Evolutionary conservation across 2,888 invertebrate genomes (phyloP).

Genomic region (Luperina nickerlii): DNA sequence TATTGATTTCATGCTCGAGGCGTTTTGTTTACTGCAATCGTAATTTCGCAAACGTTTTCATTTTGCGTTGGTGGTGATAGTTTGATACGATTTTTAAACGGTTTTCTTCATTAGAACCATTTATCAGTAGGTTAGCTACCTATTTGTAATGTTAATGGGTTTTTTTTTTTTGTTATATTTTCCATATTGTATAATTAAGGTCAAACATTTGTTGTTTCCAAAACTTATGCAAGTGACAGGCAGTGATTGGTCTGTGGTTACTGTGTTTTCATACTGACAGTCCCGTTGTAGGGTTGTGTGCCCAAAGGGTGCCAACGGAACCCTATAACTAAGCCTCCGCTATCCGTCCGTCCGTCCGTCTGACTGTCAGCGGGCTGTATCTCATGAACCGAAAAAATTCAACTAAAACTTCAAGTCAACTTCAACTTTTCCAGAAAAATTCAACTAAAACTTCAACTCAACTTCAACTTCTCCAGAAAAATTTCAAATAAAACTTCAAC

Average conservation of each 20-base stretch:
- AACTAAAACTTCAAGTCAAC: no score
- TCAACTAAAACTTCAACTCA: no score
- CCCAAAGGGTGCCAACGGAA: background rate
- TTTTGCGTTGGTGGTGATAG: background rate
- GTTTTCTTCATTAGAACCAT: background rate
- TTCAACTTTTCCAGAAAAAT: no score
- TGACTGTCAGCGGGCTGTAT: background rate
- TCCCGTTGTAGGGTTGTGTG: background rate
- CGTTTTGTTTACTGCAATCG: slow-evolving; percentile 21
- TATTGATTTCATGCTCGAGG: slow-evolving; percentile 25
- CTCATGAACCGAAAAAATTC: background rate
- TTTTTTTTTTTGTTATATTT: background rate
- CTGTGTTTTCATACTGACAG: background rate
- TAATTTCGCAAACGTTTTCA: slow-evolving; percentile 16
- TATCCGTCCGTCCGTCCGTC: background rate
- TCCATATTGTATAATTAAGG: background rate
- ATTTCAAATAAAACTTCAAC: no score
- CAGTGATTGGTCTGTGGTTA: background rate
- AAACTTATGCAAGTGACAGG: background rate
- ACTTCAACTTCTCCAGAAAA: no score
- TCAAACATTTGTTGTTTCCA: background rate
- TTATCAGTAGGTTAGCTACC: background rate
- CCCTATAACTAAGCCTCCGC: background rate
- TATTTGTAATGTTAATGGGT: background rate
- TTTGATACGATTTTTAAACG: background rate